Conservation (phyloP, 92 coral and sea anemone species). For the Parazoanthus swiftii region DNA sequence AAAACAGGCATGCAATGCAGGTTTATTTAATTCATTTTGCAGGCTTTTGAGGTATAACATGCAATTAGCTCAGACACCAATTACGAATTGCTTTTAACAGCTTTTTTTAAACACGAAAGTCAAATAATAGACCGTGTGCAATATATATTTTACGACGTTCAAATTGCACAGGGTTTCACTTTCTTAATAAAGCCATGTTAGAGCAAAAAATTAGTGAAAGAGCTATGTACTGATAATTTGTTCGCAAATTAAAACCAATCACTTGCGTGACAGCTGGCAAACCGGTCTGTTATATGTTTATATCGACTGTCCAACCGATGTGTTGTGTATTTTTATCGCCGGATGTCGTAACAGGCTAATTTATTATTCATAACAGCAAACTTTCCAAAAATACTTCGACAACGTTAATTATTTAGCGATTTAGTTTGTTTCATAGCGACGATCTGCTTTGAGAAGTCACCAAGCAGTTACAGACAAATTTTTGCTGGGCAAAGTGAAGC, state of each 20-base stretch:
- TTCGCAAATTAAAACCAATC: background rate
- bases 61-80: no score
- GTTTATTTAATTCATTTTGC: no score
- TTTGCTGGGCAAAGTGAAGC: background rate
- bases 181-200: background rate
- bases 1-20: no score
- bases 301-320: background rate
- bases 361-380: conserved; percentile 29
- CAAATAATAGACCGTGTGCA: background rate
- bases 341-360: conserved; percentile 1
- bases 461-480: background rate
- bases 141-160: background rate
- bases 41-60: no score
- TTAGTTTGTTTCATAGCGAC: conserved; percentile 29
- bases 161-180: background rate
- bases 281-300: background rate
- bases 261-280: conserved; percentile 1
- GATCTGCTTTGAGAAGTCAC: no score
- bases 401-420: background rate
- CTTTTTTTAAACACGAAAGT: background rate
- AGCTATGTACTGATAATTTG: background rate
- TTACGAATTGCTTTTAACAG: background rate
- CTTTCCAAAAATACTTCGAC: conserved; percentile 9
- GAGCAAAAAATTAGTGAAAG: background rate
- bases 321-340: background rate